A percentile compares a stretch with the other conserved stretches of the same genome.
These are phyloP conservation scores for Leucoptera coffeella DNA, from an alignment of 2,888 invertebrate genomes.

Conservation along the genomic window DNA sequence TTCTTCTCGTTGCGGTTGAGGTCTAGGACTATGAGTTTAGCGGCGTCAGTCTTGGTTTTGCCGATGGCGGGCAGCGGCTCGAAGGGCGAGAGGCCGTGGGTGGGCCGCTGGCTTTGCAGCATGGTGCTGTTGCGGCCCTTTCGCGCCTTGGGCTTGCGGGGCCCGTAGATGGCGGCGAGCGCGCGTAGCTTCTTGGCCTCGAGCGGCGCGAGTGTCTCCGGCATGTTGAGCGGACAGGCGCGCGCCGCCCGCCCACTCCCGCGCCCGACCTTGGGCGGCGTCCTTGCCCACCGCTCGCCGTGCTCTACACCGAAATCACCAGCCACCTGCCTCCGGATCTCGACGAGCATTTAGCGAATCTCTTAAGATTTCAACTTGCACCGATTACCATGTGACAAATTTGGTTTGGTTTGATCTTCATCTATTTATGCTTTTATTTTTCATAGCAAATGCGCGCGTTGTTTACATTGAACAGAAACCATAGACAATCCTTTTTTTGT, in stretches of 20 bases:
- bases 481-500: no score
- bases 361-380: no score
- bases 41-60: constrained; percentile 18
- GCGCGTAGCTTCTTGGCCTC: constrained; percentile 36
- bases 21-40: constrained; percentile 36
- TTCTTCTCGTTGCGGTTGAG: constrained; percentile 17
- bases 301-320: no score
- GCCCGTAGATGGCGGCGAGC: constrained; percentile 40
- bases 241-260: constrained; percentile 30
- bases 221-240: constrained; percentile 37
- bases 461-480: no score
- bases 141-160: constrained; percentile 28
- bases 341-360: no score
- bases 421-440: no score
- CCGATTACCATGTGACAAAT: no score
- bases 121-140: constrained; percentile 36
- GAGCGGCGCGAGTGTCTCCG: constrained; percentile 31
- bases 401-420: no score
- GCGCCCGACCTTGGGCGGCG: constrained; percentile 25
- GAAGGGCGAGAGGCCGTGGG: constrained; percentile 32
- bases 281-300: constrained; percentile 10
- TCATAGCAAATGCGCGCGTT: no score
- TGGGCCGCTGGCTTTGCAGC: constrained; percentile 28
- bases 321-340: no score
- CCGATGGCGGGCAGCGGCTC: constrained; percentile 43